phyloP scores from a whole-genome alignment of 2,113 vertebrate species.

The Reinhardtius hippoglossoides region DNA sequence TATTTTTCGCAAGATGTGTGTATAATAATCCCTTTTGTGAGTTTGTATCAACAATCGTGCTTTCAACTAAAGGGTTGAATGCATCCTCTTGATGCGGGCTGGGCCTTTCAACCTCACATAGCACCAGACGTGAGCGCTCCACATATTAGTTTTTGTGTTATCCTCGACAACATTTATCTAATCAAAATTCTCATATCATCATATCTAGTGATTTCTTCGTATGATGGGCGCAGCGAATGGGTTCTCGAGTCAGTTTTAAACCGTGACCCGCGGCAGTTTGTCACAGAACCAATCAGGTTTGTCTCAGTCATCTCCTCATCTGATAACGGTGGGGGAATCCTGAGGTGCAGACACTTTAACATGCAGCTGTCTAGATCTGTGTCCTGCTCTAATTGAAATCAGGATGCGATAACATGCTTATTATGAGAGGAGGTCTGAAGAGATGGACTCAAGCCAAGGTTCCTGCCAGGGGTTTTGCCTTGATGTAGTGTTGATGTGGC shows the following conservation, averaged over 20 bases:
- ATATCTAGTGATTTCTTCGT: constrained; percentile 57
- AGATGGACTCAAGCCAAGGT: constrained; percentile 55
- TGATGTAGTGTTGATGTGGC: constrained; percentile 63
- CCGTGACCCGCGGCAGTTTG: constrained; percentile 67
- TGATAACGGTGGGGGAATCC: constrained; percentile 67
- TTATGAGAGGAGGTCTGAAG: constrained; percentile 63
- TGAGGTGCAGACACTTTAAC: constrained; percentile 71
- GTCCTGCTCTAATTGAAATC: constrained; percentile 80
- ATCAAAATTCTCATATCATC: constrained; percentile 68
- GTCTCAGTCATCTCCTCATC: constrained; percentile 75
- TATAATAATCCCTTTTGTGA: constrained; percentile 39
- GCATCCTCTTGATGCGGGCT: constrained; percentile 11
- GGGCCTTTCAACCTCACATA: constrained; percentile 27
- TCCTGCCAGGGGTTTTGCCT: constrained; percentile 29
- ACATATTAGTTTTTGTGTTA: constrained; percentile 33
- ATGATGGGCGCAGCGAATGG: constrained; percentile 72
- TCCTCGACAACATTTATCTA: constrained; percentile 70
- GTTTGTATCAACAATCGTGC: constrained; percentile 33
- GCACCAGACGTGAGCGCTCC: constrained; percentile 5
- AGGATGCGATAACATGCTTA: constrained; percentile 72
- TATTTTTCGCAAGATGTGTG: constrained; percentile 49
- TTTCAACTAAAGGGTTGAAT: constrained; percentile 29
- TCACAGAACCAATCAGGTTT: constrained; percentile 79
- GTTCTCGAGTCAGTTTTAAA: constrained; percentile 64
- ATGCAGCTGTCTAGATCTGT: constrained; percentile 67